Base-by-base conservation (phyloP, 2,888 invertebrate genomes). In the Conchocele bisecta region DNA sequence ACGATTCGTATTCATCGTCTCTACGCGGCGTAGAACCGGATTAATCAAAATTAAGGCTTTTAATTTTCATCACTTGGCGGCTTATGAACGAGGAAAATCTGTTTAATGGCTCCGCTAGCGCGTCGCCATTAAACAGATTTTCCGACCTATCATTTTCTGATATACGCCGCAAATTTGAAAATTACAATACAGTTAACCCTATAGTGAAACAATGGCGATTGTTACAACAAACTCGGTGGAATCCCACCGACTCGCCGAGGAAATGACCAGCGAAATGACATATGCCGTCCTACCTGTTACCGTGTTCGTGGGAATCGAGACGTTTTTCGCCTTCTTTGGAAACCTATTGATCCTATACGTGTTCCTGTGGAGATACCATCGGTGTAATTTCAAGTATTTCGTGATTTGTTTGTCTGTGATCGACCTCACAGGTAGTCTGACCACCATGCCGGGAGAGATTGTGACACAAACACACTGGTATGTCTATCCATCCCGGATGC, bases 401-500 rank as follows among this genome's bases (percentile, higher is more conserved):
- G 64, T 64, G 15, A 24, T 70, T 33, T 70, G 58, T 24, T 29
- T 70, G 13, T 35, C 53, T 15, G 20, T 58, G 7, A 41, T 59
- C 3, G 70, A 70, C 31, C 13, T 59, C 4, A 42, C 39, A 2
- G 53, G 70, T 20, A 44, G 37, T 1, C n/a, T 63, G n/a, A 70
- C 70, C 7, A 70, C 70, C 13, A 58, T 70, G 31, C 64, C 70
- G 0, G 70, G 70, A n/a, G 70, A 70, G 26, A 48, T 70, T 9
- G 22, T 70, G 7, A 70, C 63, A 7, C 70, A 58, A 15, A 37
- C 29, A 5, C 54, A 28, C 26, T 70, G 70, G 70, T 70, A 64
- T 29, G 46, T 31, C 13, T 70, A 64, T 22, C 70, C 64, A 20
- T 17, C 31, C 2, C 29, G 26, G 6, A 11, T 24, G 17, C 15